These are phyloP conservation scores for Distichodus sexfasciatus DNA, from an alignment of 2,797 vertebrate genomes.

Conservation along the genomic window DNA sequence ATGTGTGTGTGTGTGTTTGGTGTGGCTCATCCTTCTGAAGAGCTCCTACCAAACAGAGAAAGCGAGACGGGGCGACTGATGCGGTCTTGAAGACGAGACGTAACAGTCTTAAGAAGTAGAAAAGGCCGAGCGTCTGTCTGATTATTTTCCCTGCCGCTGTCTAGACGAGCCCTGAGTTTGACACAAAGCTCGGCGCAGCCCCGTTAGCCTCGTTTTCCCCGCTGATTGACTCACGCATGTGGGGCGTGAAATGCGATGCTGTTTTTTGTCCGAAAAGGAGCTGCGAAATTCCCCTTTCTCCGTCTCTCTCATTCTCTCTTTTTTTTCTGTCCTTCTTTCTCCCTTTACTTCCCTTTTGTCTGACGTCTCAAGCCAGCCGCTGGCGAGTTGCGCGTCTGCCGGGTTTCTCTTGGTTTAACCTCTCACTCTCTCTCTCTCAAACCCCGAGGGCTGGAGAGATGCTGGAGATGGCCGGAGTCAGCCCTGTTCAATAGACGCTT, in stretches of 20 bases:
- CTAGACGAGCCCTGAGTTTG: slow-evolving; percentile 19
- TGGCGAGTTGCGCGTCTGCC: neutral
- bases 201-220: slow-evolving; percentile 68
- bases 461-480: slow-evolving; percentile 28
- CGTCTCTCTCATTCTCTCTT: slow-evolving; percentile 33
- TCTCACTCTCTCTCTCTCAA: neutral
- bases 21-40: neutral
- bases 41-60: neutral
- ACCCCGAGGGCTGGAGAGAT: slow-evolving; percentile 19
- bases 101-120: neutral
- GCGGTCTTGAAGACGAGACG: neutral
- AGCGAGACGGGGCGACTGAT: neutral
- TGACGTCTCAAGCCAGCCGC: slow-evolving; percentile 44
- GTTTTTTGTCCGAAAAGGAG: slow-evolving; percentile 1
- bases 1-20: too few relatives aligned
- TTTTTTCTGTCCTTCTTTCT: slow-evolving; percentile 42
- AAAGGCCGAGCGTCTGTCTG: neutral
- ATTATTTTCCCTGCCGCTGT: neutral
- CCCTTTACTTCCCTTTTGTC: slow-evolving; percentile 46
- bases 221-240: slow-evolving; percentile 68
- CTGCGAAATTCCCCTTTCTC: slow-evolving; percentile 37
- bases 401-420: slow-evolving; percentile 31
- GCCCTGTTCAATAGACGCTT: slow-evolving; percentile 39
- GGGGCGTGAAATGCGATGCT: slow-evolving; percentile 60
- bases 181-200: slow-evolving; percentile 55